Conservation (phyloP, 2,113 vertebrate species). For the Ictalurus furcatus region DNA sequence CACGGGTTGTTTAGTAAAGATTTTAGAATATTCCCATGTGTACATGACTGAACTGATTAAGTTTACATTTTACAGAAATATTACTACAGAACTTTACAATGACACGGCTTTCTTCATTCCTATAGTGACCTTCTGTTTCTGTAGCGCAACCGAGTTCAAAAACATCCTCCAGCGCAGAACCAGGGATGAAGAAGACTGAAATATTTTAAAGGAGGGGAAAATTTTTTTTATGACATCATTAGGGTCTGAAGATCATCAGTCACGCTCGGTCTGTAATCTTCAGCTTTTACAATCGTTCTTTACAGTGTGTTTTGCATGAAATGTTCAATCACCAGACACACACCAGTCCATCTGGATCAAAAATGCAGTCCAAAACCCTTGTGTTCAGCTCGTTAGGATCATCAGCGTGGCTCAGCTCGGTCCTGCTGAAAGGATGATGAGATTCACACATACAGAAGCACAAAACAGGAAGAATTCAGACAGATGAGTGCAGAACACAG, state of each 20-base stretch:
- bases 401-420: neutral
- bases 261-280: neutral
- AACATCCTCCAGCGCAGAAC: conserved; percentile 39
- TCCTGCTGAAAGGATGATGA: too few species aligned
- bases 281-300: neutral
- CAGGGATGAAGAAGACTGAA: neutral
- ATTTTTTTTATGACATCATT: conserved; percentile 75
- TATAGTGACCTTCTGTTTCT: conserved; percentile 53
- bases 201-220: conserved; percentile 38
- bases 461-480: neutral
- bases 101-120: conserved; percentile 12
- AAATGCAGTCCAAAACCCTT: conserved; percentile 8
- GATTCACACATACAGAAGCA: neutral
- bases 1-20: conserved; percentile 36
- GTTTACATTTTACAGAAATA: conserved; percentile 58
- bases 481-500: neutral
- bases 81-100: conserved; percentile 50
- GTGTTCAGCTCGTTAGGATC: neutral
- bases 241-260: conserved; percentile 43
- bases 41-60: conserved; percentile 47
- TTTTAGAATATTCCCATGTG: conserved; percentile 53
- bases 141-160: conserved; percentile 61
- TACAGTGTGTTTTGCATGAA: neutral
- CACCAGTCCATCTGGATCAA: neutral
- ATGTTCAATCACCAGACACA: neutral